phyloP scores from a whole-genome alignment of 2,797 vertebrate species.

The Onychomys leucogaster region DNA sequence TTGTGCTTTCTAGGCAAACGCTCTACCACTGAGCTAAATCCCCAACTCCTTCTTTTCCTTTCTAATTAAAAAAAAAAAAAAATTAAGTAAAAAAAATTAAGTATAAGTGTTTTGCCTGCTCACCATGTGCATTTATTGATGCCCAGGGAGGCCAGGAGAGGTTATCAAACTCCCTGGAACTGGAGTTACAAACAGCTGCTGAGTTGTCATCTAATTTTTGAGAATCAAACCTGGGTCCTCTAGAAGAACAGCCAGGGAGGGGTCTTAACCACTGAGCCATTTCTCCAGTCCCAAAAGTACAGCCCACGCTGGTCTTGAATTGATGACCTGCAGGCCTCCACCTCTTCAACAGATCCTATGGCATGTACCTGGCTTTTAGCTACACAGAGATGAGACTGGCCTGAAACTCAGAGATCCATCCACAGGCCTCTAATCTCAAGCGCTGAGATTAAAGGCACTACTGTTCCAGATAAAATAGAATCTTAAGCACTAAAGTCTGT shows the following conservation, averaged over 20 bases:
- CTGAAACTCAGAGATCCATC: neutral
- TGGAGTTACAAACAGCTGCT: neutral
- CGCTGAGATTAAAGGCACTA: neutral
- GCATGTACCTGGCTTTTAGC: no score
- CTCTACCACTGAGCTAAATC: no score
- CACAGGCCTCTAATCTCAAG: neutral
- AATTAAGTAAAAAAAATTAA: no score
- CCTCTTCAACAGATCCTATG: neutral
- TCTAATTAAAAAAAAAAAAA: no score
- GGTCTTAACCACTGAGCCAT: neutral
- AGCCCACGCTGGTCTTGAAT: neutral
- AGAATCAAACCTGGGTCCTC: neutral
- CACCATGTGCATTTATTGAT: neutral
- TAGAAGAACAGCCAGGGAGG: neutral
- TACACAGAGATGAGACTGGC: neutral
- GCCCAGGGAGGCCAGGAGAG: neutral
- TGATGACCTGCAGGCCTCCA: neutral
- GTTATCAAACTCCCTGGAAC: neutral
- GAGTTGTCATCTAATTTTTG: neutral
- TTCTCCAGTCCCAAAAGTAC: neutral
- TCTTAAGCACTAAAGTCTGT: constrained; percentile 1
- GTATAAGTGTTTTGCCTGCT: neutral
- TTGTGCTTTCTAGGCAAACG: no score
- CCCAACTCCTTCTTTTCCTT: no score
- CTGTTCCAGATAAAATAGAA: neutral